Evolutionary conservation across 1,140 invertebrate species (phyloP), one percentile per base, ranked within the genome.

Genomic region (Hyposmocoma kahamanoa): DNA sequence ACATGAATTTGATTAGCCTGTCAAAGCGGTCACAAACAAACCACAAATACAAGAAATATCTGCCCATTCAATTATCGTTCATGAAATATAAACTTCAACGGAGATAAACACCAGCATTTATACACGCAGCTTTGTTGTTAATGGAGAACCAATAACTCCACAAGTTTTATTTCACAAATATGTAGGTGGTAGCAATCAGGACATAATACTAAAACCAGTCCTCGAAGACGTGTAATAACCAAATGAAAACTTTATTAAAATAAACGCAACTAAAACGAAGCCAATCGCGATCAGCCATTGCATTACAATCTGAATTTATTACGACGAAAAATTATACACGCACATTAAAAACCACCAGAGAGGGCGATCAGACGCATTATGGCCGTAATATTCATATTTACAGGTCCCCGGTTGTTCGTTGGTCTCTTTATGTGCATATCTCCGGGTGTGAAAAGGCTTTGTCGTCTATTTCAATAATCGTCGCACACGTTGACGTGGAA

Each of bases 221-320:
- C 36, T 21, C 32, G 34, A 17, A 32, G 39, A 45, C 38, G 32
- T 41, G 26, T 47, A 43, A 24, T 42, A 24, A 59, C 60, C 56
- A 61, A 58, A 60, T 61, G 59, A 65, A 62, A 67, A 62, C 66
- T 74, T 69, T 69, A 72, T 75, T 71, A 60, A 73, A 72, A 75
- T 75, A 75, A 72, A 76, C 61, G 66, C 63, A 75, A 64, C 62
- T 65, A 69, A 76, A 57, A 54, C 72, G 65, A 65, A 78, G 72
- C 73, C 75, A 79, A 82, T 84, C 74, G 80, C 71, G 56, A 72
- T 69, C 67, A 63, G 63, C 67, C 65, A 74, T 80, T 78, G 72
- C 74, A 67, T 80, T 78, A 73, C 74, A 67, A 84, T 80, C 75
- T 62, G 72, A 79, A 84, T 84, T 84, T 84, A 84, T 84, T 79